Base-by-base conservation (phyloP, 2,797 vertebrate genomes). In the Macropodus opercularis region DNA sequence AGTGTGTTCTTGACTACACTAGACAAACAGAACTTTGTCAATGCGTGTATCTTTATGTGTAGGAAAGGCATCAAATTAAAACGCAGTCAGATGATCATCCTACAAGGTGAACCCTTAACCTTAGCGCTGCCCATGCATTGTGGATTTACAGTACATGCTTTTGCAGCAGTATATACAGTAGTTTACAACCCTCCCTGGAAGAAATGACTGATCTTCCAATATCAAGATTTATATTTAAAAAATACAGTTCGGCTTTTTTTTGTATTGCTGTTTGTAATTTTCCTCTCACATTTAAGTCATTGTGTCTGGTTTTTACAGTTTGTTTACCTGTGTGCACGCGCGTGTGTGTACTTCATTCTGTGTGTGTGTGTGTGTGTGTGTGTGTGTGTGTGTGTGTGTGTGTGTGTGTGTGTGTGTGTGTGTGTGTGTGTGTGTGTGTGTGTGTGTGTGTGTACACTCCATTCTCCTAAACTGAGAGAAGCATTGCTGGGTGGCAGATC, bases 401-500 rank as follows among this genome's bases (percentile, higher is more conserved):
- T 34, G 43, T 15, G 27, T n/a, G 19, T 29, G 18, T n/a, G 24
- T 50, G 41, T 43, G n/a, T n/a, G n/a, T n/a, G n/a, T n/a, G n/a
- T n/a, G 12, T 32, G 29, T 54, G 8, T 54, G 29, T 31, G 18
- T 46, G 27, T 17, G 23, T 23, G 35, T 23, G 24, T 35, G 46
- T 34, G 43, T 15, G 27, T n/a, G 19, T 29, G 18, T n/a, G 24
- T 50, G 41, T 43, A 27, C 12, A 13, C 27, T 23, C 73, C 63
- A 57, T 74, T 81, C 73, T 75, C 58, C 59, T 42, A 59, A 52
- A 59, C 40, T 59, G 63, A 52, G 75, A 56, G 70, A 62, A 65
- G 72, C 76, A 79, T 75, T 78, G 70, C 81, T 79, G 70, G 76
- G 70, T 84, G 82, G 80, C 72, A 81, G 91, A 92, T 92, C 92